These are phyloP conservation scores for Octonoba sinensis DNA, from an alignment of 2,888 invertebrate species.

Conservation along the genomic window DNA sequence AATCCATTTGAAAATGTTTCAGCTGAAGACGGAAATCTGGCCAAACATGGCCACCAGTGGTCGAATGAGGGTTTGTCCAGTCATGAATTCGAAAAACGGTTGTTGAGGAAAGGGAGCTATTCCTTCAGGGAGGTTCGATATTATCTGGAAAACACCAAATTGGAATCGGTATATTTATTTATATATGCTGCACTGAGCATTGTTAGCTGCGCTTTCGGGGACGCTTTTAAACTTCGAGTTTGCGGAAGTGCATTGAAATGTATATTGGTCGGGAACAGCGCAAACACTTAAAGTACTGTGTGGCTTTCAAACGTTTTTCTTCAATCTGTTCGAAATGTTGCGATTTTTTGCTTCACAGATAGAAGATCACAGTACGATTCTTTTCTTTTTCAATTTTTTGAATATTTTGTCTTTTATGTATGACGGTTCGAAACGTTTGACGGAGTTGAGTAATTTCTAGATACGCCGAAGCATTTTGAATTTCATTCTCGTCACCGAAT, in stretches of 20 bases:
- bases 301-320: too few relatives aligned
- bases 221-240: constrained; percentile 18
- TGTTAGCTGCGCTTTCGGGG: constrained; percentile 24
- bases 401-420: too few relatives aligned
- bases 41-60: constrained; percentile 11
- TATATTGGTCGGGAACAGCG: not conserved
- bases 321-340: too few relatives aligned
- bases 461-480: too few relatives aligned
- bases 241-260: constrained; percentile 11
- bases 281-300: not conserved
- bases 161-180: constrained; percentile 58
- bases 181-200: constrained; percentile 45
- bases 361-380: not conserved
- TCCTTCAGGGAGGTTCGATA: constrained; percentile 22
- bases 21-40: not conserved
- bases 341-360: too few relatives aligned
- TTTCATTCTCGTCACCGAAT: too few relatives aligned
- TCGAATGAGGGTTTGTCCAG: not conserved
- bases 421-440: too few relatives aligned
- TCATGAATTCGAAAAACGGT: constrained; percentile 4
- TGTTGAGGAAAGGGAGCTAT: constrained; percentile 10
- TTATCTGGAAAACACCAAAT: constrained; percentile 43
- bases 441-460: too few relatives aligned
- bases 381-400: too few relatives aligned
- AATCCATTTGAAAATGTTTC: too few relatives aligned